Percentiles rank a stretch among this genome's conserved stretches.
These are phyloP conservation scores for Rotaria magnacalcarata DNA, from an alignment of 2,888 invertebrate species.

Conservation along the genomic window DNA sequence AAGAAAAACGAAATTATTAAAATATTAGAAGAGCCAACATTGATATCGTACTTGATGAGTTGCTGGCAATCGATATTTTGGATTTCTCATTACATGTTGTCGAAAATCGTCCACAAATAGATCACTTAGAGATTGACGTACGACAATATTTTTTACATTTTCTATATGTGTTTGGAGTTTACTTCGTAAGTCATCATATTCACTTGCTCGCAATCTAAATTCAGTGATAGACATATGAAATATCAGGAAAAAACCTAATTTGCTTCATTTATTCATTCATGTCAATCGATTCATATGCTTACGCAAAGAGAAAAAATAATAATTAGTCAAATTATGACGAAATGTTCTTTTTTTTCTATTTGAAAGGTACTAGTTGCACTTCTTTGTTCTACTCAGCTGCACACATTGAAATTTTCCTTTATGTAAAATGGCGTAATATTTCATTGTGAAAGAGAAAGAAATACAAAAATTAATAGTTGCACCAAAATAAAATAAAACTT, in stretches of 20 bases:
- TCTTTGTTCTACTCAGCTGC: too few relatives aligned
- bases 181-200: conserved; percentile 73
- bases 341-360: background rate
- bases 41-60: conserved; percentile 27
- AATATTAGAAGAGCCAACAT: background rate
- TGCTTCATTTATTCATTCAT: background rate
- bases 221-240: too few relatives aligned
- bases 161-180: conserved; percentile 68
- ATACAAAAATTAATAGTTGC: too few relatives aligned
- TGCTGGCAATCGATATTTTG: conserved; percentile 49
- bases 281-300: too few relatives aligned
- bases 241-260: background rate
- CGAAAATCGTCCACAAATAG: conserved; percentile 78
- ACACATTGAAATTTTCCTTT: too few relatives aligned
- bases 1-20: background rate
- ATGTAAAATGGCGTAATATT: too few relatives aligned
- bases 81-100: conserved; percentile 63
- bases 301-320: too few relatives aligned
- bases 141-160: conserved; percentile 69
- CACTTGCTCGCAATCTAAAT: conserved; percentile 67
- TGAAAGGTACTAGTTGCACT: too few relatives aligned
- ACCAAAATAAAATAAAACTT: too few relatives aligned
- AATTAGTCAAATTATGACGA: conserved; percentile 36
- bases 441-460: too few relatives aligned
- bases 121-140: conserved; percentile 74